These are phyloP conservation scores for Steinernema carpocapsae DNA, from an alignment of 2,888 invertebrate genomes.

Conservation along the genomic window DNA sequence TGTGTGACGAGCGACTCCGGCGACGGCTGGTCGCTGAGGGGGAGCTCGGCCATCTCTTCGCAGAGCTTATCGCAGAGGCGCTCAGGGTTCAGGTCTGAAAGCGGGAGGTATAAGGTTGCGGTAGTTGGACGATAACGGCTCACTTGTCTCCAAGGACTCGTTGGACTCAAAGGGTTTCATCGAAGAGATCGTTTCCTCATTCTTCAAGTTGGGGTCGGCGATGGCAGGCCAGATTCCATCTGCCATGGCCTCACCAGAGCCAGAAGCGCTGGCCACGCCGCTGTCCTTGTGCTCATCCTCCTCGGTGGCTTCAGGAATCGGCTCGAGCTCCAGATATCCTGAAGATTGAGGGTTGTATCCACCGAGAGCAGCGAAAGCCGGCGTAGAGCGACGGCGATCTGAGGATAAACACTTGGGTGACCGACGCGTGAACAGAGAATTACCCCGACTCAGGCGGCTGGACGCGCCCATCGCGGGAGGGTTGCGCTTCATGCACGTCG, in stretches of 20 bases:
- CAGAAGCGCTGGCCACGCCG: slow-evolving; percentile 15
- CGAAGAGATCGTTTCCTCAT: neutral
- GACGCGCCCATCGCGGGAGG: neutral
- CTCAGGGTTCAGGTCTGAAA: neutral
- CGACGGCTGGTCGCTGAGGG: neutral
- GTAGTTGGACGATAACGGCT: neutral
- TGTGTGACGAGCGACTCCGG: slow-evolving; percentile 2
- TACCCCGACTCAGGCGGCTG: slow-evolving; percentile 23
- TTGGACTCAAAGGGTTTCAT: too few relatives aligned
- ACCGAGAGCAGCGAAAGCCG: slow-evolving; percentile 15
- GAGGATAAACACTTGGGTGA: slow-evolving; percentile 22
- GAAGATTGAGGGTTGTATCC: neutral
- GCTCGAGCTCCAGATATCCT: neutral
- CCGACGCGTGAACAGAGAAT: slow-evolving; percentile 3
- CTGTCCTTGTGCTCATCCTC: slow-evolving; percentile 24
- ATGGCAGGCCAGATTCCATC: neutral
- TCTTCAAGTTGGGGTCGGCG: neutral
- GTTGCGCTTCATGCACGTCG: neutral
- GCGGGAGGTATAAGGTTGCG: neutral
- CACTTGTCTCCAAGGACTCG: neutral
- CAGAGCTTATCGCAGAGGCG: slow-evolving; percentile 9
- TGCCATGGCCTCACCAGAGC: neutral
- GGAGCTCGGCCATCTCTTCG: slow-evolving; percentile 23
- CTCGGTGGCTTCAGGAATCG: slow-evolving; percentile 14
- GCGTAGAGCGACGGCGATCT: slow-evolving; percentile 21